phyloP scores from a whole-genome alignment of 2,797 vertebrate species.

The Triplophysa yarkandensis region DNA sequence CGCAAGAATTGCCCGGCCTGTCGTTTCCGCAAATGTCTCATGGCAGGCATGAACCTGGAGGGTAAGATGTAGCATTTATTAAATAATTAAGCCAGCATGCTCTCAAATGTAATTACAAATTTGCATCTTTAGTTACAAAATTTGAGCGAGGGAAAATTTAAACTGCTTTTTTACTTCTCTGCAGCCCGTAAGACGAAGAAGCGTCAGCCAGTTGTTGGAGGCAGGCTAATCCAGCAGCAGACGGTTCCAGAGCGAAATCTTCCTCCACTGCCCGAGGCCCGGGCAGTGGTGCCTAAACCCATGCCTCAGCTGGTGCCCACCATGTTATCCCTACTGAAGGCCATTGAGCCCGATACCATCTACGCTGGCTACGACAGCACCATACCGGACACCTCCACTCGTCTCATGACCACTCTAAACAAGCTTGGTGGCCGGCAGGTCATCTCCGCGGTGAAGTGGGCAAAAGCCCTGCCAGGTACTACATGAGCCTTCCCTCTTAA shows the following conservation, averaged over 20 bases:
- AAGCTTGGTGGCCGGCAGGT: slow-evolving; percentile 93
- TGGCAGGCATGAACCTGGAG: slow-evolving; percentile 98
- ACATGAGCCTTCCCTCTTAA: background rate
- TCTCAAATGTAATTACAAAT: slow-evolving; percentile 8
- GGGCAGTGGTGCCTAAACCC: slow-evolving; percentile 83
- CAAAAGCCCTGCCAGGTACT: slow-evolving; percentile 94
- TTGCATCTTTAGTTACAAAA: background rate
- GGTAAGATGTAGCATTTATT: slow-evolving; percentile 72
- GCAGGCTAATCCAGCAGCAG: slow-evolving; percentile 79
- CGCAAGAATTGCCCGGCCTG: slow-evolving; percentile 98
- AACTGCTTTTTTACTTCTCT: background rate
- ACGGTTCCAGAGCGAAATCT: slow-evolving; percentile 65
- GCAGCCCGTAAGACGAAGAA: slow-evolving; percentile 97
- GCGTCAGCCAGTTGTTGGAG: slow-evolving; percentile 69
- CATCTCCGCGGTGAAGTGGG: slow-evolving; percentile 96
- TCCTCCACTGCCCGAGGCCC: slow-evolving; percentile 63
- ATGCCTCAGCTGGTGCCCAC: slow-evolving; percentile 92
- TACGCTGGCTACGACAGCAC: slow-evolving; percentile 92
- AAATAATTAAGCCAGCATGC: background rate
- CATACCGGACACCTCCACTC: slow-evolving; percentile 87
- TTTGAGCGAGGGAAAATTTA: background rate
- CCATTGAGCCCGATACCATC: slow-evolving; percentile 94
- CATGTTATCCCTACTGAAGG: slow-evolving; percentile 91
- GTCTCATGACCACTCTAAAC: slow-evolving; percentile 94
- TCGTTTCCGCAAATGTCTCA: slow-evolving; percentile 96